A percentile compares a stretch with the other conserved stretches of the same genome.
phyloP scores from a whole-genome alignment of 2,113 vertebrate species.

The Nothoprocta perdicaria region DNA sequence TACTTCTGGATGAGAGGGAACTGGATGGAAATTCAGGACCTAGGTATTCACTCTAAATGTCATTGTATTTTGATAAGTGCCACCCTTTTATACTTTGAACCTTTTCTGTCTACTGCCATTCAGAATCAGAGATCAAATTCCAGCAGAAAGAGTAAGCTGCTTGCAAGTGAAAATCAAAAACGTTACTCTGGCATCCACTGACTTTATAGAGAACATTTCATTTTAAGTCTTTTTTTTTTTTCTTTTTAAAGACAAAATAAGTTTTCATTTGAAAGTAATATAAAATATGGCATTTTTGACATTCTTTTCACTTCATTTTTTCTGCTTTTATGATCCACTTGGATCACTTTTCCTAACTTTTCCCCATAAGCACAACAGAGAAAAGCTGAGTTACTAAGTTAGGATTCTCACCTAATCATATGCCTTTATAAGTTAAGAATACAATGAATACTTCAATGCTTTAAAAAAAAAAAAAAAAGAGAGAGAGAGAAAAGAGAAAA shows the following conservation, averaged over 20 bases:
- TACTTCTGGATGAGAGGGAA: not conserved
- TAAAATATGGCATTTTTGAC: not conserved
- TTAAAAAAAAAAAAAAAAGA: not conserved
- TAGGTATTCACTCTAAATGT: not conserved
- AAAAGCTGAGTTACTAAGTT: not conserved
- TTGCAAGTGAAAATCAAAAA: not conserved
- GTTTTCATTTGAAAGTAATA: not conserved
- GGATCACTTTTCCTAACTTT: not conserved
- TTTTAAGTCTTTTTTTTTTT: not conserved
- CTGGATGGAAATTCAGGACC: not conserved
- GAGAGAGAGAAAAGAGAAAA: not conserved
- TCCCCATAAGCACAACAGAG: accelerated
- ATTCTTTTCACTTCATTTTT: not conserved
- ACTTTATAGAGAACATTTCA: not conserved
- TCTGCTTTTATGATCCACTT: not conserved
- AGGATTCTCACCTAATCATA: not conserved
- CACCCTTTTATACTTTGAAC: not conserved
- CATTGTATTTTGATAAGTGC: not conserved
- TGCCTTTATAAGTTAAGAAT: not conserved
- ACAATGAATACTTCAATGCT: not conserved
- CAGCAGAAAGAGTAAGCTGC: not conserved
- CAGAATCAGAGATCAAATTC: not conserved
- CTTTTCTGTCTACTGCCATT: not conserved
- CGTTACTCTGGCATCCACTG: not conserved
- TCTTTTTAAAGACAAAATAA: not conserved